phyloP scores from a whole-genome alignment of 2,113 vertebrate genomes.

The Oncorhynchus nerka region DNA sequence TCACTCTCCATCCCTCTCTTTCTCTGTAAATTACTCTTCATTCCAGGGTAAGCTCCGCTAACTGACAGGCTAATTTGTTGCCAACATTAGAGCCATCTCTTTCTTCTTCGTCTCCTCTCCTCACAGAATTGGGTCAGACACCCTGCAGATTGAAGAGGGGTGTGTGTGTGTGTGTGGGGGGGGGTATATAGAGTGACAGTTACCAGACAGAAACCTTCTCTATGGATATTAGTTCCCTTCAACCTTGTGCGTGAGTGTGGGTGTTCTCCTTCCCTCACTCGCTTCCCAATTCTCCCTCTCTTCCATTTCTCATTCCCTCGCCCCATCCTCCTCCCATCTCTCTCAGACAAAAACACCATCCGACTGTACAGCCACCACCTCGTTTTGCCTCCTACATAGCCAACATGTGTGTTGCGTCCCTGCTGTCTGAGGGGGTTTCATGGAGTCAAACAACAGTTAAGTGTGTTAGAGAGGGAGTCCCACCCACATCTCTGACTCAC shows the following conservation, averaged over 20 bases:
- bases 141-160: conserved; percentile 40
- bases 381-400: too few species aligned
- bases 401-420: background rate
- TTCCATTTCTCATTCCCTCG: background rate
- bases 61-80: conserved; percentile 64
- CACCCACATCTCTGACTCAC: background rate
- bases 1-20: too few species aligned
- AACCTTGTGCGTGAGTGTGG: background rate
- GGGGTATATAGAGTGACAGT: conserved; percentile 19
- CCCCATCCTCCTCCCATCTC: background rate
- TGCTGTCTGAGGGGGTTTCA: background rate
- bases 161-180: background rate
- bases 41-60: conserved; percentile 53
- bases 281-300: background rate
- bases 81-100: conserved; percentile 52
- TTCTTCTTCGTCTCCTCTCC: conserved; percentile 29
- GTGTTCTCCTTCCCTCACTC: conserved; percentile 34
- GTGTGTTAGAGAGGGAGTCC: background rate
- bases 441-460: background rate
- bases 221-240: too few species aligned
- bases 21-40: conserved; percentile 45
- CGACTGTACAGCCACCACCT: too few species aligned
- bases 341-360: background rate
- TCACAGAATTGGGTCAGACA: conserved; percentile 74
- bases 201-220: too few species aligned